Base-by-base conservation (phyloP, 30 jellyfish, hydroid and myxozoan species). In the Cassiopea xamachana region DNA sequence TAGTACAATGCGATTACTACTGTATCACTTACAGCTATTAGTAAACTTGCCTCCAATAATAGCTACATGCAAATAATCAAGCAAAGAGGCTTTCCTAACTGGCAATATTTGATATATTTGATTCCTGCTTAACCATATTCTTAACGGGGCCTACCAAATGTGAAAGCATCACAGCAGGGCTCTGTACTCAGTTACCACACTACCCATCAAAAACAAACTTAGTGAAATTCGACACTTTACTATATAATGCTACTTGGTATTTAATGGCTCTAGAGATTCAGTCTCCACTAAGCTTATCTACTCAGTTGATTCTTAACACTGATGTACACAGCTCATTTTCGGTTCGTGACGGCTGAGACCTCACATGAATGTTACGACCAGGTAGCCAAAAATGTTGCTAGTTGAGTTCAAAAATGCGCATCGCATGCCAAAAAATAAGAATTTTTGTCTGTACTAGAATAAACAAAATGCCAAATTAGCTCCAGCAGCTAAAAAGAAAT, bases 101-200 rank as follows among this genome's bases (percentile, higher is more conserved):
- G 7, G 64, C 64, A 3, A 27, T 27, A 27, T 27, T 27, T 27
- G 39, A 27, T 55, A 55, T 10, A 55, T 10, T 10, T 6, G 12
- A 55, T 55, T 55, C 12, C 64, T 55, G 64, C 64, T 10, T 55
- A 55, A 6, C 64, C 64, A 55, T 10, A 6, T 55, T 55, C 64
- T 55, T 43, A 71, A 19, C 80, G 80, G 80, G 87, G 87, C 87
- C 87, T 78, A 78, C 87, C 46, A 19, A 48, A 6, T 48, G 87
- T 48, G 50, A 78, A 78, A 75, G 59, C 76, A 78, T 43, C 87
- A 78, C 87, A 78, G 87, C 87, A 55, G 87, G 87, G 87, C 47
- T 78, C 73, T 78, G 27, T 78, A 51, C 87, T 59, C 50, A 51
- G 61, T 60, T 60, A 78, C 87, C 87, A 78, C 87, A 78, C 75